These are phyloP conservation scores for Chlorocebus sabaeus DNA, from an alignment of 2,113 vertebrate genomes.

Conservation along the genomic window DNA sequence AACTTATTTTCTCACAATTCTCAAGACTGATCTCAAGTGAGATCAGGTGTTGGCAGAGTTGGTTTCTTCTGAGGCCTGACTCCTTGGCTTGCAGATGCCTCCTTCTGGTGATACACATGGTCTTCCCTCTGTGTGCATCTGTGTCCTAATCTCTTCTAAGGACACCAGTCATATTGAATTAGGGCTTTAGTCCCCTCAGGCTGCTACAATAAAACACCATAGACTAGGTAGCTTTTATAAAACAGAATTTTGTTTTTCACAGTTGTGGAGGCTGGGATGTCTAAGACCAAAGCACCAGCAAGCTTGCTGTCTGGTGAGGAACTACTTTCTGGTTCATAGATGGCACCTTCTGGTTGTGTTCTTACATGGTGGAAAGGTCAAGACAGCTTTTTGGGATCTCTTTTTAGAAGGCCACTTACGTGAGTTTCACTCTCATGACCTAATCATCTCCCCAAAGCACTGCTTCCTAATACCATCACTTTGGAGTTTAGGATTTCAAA, in stretches of 20 bases:
- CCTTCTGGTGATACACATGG: neutral
- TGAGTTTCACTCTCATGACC: neutral
- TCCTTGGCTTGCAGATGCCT: neutral
- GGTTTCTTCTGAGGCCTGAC: neutral
- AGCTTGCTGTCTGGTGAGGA: neutral
- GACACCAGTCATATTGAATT: neutral
- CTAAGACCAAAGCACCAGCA: neutral
- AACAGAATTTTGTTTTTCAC: neutral
- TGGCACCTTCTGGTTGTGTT: neutral
- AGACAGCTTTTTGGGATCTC: neutral
- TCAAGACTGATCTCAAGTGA: neutral
- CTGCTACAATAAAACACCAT: neutral
- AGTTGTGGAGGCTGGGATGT: neutral
- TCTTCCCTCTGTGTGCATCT: neutral
- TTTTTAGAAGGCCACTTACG: neutral
- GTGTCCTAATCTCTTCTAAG: neutral
- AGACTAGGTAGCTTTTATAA: neutral
- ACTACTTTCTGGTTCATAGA: neutral
- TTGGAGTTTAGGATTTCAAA: neutral
- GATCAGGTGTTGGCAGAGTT: neutral
- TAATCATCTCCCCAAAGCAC: neutral
- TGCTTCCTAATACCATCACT: neutral
- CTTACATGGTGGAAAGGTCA: neutral
- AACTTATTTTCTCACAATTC: neutral
- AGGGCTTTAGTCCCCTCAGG: neutral